phyloP scores from a whole-genome alignment of 2,797 vertebrate genomes.

The Dipus sagitta region DNA sequence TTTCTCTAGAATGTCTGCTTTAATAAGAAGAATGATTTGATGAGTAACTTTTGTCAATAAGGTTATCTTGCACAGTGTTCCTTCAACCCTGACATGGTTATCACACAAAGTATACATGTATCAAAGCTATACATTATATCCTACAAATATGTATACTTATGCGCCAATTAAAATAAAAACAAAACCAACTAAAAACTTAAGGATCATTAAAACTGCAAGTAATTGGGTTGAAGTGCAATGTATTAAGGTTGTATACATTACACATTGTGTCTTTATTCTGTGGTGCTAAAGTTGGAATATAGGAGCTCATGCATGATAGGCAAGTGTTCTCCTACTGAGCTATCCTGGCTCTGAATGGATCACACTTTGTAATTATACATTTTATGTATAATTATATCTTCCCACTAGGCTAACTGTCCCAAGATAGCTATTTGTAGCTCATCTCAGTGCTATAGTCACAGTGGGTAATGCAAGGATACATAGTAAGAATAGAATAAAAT shows the following conservation, averaged over 20 bases:
- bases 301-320: not conserved
- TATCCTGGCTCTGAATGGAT: not conserved
- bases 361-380: constrained; percentile 18
- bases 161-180: not conserved
- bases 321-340: not conserved
- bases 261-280: not conserved
- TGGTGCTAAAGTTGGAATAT: not conserved
- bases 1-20: constrained; percentile 57
- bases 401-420: not conserved
- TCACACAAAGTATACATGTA: not conserved
- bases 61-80: constrained; percentile 37
- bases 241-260: not conserved
- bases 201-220: constrained; percentile 14
- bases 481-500: constrained; percentile 39
- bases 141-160: not conserved
- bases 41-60: constrained; percentile 59
- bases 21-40: constrained; percentile 51
- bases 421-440: not conserved
- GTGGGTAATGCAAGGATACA: not conserved
- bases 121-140: not conserved
- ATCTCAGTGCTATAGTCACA: not conserved
- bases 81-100: constrained; percentile 18
- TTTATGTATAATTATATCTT: not conserved
- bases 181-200: constrained; percentile 16
- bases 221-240: not conserved